phyloP scores from a whole-genome alignment of 1,140 invertebrate species.

The Stegodyphus mimosarum region DNA sequence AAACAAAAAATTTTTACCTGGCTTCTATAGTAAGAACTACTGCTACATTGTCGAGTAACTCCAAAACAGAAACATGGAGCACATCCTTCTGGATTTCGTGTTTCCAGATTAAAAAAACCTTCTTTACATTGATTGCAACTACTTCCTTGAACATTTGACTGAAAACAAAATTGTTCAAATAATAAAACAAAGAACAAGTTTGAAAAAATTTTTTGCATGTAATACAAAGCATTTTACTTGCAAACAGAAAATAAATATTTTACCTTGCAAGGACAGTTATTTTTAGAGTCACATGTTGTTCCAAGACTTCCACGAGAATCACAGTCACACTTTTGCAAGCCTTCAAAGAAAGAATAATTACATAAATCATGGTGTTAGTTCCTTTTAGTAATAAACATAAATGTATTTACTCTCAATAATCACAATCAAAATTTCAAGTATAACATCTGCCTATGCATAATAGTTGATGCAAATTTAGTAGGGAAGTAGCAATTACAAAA shows the following conservation, averaged over 20 bases:
- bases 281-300: constrained; percentile 55
- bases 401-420: background rate
- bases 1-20: constrained; percentile 65
- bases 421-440: background rate
- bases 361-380: background rate
- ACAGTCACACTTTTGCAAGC: constrained; percentile 50
- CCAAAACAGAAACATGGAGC: constrained; percentile 92
- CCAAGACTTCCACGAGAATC: constrained; percentile 49
- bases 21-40: constrained; percentile 74
- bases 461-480: too few species aligned
- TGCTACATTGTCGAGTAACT: constrained; percentile 79
- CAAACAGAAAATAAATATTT: background rate
- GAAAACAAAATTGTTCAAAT: constrained; percentile 64
- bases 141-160: constrained; percentile 80
- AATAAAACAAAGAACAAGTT: background rate
- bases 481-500: too few species aligned
- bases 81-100: constrained; percentile 83
- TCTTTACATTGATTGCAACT: constrained; percentile 83
- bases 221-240: background rate
- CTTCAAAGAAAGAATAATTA: constrained; percentile 15
- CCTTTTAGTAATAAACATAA: background rate
- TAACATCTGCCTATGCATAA: too few species aligned
- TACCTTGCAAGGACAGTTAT: constrained; percentile 27
- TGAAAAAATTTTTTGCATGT: background rate
- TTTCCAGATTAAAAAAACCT: constrained; percentile 85